Evolutionary conservation across 2,888 invertebrate genomes (phyloP), one percentile per base, ranked within the genome.

Genomic region (Erebia epiphron): DNA sequence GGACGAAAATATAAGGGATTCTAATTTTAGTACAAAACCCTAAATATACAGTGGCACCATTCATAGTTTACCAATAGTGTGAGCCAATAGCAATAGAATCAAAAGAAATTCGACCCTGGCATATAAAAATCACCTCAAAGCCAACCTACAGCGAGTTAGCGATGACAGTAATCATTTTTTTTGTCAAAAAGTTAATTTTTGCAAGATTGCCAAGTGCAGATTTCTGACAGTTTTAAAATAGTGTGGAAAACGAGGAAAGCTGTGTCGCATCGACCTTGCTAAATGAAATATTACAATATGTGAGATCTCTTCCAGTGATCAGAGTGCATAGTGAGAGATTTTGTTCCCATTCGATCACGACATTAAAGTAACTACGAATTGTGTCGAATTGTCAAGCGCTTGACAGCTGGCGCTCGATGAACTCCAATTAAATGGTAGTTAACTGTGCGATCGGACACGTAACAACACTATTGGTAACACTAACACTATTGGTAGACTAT

Each of bases 161-260:
- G 66, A 57, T 46, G 66, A 57, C 66, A 66, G 56, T n/a, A n/a
- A n/a, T 66, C 26, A 50, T 26, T 18, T 57, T 57, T 65, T 66
- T 66, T 46, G 66, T 13, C 41, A 46, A 66, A 46, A 56, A 18
- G 41, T 65, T 66, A 56, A 66, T 66, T 66, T 66, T 66, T 66
- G 66, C 66, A n/a, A 43, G 66, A 66, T 66, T 66, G 66, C 66
- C 66, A 66, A 66, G 56, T 56, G 66, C 56, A 66, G 64, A 64
- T 64, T 54, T 64, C 64, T 64, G 35, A 49, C 49, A 58, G 49
- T 57, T 58, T 13, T 35, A 52, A 50, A 16, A 18, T 57, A 57
- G 26, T 56, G 21, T 35, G 13, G 52, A 41, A 26, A 26, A n/a
- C 52, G 10, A 64, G 64, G 52, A 52, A 35, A 64, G 52, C n/a